phyloP scores from a whole-genome alignment of 2,113 vertebrate genomes.

The Misgurnus anguillicaudatus region DNA sequence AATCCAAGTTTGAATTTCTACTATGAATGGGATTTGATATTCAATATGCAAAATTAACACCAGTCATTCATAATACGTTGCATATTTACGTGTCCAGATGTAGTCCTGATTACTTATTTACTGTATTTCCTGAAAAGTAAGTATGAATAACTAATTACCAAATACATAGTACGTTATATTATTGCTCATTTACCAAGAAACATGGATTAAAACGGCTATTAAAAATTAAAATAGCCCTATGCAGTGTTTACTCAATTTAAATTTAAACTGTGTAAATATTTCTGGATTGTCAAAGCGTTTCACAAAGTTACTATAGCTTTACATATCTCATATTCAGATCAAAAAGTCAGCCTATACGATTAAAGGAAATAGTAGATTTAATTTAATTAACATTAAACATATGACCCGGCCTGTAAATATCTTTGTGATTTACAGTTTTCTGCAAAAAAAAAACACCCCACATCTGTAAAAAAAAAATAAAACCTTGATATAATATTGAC shows the following conservation, averaged over 20 bases:
- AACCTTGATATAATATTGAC: no score
- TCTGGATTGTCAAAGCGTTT: neutral
- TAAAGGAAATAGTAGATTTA: no score
- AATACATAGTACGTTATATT: neutral
- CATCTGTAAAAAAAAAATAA: no score
- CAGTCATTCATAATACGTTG: no score
- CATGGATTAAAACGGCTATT: no score
- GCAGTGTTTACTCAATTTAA: no score
- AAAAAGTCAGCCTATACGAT: neutral
- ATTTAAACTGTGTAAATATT: no score
- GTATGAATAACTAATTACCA: neutral
- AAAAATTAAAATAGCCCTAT: no score
- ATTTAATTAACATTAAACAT: no score
- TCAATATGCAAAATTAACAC: neutral
- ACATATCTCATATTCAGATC: neutral
- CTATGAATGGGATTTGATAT: neutral
- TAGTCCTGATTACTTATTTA: neutral
- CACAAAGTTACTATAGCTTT: neutral
- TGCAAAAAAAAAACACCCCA: no score
- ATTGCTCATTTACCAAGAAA: neutral
- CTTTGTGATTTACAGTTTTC: no score
- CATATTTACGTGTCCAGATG: neutral
- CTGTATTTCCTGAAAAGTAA: neutral
- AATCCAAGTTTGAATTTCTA: slow-evolving; percentile 14
- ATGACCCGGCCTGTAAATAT: no score